phyloP scores from a whole-genome alignment of 2,113 vertebrate species.

The Recurvirostra avosetta region DNA sequence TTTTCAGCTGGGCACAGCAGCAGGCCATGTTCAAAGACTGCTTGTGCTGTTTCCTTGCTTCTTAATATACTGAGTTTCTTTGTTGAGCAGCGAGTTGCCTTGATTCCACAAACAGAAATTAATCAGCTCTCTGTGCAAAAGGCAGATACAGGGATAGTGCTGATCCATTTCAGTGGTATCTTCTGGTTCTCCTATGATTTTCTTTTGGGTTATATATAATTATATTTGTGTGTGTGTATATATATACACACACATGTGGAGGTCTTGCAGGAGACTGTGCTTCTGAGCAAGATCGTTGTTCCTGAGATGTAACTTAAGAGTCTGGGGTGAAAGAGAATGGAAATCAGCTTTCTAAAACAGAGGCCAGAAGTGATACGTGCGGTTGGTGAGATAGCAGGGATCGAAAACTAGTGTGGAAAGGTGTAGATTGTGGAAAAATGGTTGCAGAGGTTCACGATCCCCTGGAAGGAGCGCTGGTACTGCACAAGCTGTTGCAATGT shows the following conservation, averaged over 20 bases:
- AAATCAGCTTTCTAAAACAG: neutral
- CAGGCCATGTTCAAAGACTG: neutral
- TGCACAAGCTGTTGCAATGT: neutral
- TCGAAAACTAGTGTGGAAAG: neutral
- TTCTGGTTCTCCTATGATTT: neutral
- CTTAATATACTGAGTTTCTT: neutral
- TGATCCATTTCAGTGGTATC: neutral
- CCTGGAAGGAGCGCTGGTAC: neutral
- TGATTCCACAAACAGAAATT: neutral
- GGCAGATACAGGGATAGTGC: neutral
- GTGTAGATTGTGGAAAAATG: neutral
- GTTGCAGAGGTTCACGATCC: neutral
- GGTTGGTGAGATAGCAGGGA: neutral
- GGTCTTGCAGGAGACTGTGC: neutral
- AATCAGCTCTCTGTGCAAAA: neutral
- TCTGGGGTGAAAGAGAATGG: neutral
- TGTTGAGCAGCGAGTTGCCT: neutral
- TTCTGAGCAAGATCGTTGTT: neutral
- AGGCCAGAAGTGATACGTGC: neutral
- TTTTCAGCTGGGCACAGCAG: neutral
- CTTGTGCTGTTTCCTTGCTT: neutral
- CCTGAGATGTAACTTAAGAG: neutral
- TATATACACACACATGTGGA: accelerated
- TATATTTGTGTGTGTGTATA: accelerated
- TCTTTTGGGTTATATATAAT: neutral